These are phyloP conservation scores for Myodes glareolus DNA, from an alignment of 2,113 vertebrate species.

Conservation along the genomic window DNA sequence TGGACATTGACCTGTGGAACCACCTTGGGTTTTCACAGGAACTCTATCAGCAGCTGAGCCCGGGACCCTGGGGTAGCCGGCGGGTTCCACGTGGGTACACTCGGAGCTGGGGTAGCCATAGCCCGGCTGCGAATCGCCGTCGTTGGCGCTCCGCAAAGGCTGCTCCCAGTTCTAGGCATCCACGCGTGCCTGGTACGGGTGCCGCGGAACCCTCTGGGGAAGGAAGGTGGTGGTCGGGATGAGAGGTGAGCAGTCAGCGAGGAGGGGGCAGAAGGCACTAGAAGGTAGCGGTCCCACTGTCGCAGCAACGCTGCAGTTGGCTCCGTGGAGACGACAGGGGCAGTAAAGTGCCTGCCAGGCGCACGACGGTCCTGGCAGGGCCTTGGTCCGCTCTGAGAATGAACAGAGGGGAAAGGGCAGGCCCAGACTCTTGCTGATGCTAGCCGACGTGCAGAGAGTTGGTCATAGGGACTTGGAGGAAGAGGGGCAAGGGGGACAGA, in stretches of 20 bases:
- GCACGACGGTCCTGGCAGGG: neutral
- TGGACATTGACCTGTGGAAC: neutral
- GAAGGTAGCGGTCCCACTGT: neutral
- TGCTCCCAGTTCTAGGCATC: neutral
- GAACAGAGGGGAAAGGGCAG: neutral
- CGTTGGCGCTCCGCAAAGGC: neutral
- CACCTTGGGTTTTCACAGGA: neutral
- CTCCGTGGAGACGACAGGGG: neutral
- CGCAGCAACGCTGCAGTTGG: neutral
- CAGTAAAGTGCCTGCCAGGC: neutral
- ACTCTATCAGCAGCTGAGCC: neutral
- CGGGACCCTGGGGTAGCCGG: neutral
- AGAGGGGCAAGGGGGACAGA: neutral
- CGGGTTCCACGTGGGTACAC: neutral
- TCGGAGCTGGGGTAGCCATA: neutral
- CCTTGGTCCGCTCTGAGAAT: neutral
- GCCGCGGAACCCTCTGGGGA: neutral
- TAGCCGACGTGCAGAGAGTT: neutral
- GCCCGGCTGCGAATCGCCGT: neutral
- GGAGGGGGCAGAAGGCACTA: neutral
- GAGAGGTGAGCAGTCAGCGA: conserved; percentile 43
- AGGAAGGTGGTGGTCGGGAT: neutral
- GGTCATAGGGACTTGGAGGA: neutral
- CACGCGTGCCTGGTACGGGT: fast-evolving
- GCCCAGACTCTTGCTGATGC: neutral